A percentile compares a stretch with the other conserved stretches of the same genome.
Evolutionary conservation across 2,797 vertebrate species (phyloP).

Genomic region (Etheostoma nigrum): DNA sequence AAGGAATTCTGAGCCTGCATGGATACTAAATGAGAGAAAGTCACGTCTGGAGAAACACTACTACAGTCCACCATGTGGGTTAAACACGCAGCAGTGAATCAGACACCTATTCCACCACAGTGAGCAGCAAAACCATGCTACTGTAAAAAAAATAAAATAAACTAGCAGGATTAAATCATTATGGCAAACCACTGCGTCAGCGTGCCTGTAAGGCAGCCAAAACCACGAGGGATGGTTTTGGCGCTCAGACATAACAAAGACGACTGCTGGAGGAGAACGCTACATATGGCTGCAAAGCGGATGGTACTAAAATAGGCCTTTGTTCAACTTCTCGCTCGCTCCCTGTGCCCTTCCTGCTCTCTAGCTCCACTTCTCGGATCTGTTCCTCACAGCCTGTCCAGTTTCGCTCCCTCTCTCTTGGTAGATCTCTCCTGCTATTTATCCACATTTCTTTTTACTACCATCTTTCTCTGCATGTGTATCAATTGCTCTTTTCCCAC

Average conservation of each 20-base stretch:
- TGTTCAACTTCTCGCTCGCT: slow-evolving; percentile 46
- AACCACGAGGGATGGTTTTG: slow-evolving; percentile 17
- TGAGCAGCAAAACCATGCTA: not conserved
- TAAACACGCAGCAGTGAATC: slow-evolving; percentile 20
- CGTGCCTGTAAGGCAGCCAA: slow-evolving; percentile 2
- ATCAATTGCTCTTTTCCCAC: not conserved
- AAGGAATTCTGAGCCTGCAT: slow-evolving; percentile 13
- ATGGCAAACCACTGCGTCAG: slow-evolving; percentile 16
- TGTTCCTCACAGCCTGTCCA: not conserved
- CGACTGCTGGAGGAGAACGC: slow-evolving; percentile 22
- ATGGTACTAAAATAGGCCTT: slow-evolving; percentile 60
- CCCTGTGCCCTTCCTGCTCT: slow-evolving; percentile 37
- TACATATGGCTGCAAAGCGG: slow-evolving; percentile 32
- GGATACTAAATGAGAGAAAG: slow-evolving; percentile 17
- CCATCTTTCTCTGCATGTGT: not conserved
- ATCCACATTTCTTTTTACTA: not conserved
- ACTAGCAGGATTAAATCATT: not conserved
- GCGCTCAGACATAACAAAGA: slow-evolving; percentile 55
- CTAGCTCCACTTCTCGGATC: slow-evolving; percentile 17
- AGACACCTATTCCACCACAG: slow-evolving; percentile 2
- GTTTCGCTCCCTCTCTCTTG: slow-evolving; percentile 4
- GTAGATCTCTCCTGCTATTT: not conserved
- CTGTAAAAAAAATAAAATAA: not conserved
- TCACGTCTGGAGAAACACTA: slow-evolving; percentile 10
- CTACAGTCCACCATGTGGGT: slow-evolving; percentile 22